Percentiles rank a stretch among this genome's conserved stretches.
phyloP scores from a whole-genome alignment of 2,797 vertebrate species.

The Cephalopachus bancanus region DNA sequence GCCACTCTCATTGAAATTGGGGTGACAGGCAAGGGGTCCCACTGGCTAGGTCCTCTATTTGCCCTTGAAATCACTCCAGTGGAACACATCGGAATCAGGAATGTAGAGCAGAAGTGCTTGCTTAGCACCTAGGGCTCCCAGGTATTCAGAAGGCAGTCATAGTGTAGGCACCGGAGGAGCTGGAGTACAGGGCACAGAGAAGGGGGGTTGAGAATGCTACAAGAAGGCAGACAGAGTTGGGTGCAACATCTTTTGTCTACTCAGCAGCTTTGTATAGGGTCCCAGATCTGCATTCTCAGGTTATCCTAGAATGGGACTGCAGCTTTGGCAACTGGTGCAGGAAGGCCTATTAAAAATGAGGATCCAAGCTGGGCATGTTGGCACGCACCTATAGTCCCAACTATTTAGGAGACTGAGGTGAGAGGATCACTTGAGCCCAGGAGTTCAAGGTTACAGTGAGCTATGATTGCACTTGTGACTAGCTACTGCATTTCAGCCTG shows the following conservation, averaged over 20 bases:
- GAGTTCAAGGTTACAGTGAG: not conserved
- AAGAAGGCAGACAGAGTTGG: conserved; percentile 25
- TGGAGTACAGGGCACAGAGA: not conserved
- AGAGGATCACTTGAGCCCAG: not conserved
- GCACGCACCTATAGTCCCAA: not conserved
- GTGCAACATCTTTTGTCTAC: not conserved
- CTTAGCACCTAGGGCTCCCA: not conserved
- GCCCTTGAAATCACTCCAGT: conserved; percentile 22
- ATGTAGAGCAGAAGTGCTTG: conserved; percentile 17
- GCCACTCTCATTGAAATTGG: conserved; percentile 16
- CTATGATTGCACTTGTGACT: not conserved
- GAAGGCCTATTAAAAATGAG: conserved; percentile 1
- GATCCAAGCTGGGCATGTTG: not conserved
- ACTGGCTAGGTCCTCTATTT: not conserved
- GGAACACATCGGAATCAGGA: not conserved
- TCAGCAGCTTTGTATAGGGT: not conserved
- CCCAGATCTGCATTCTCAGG: not conserved
- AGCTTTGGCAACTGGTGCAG: not conserved
- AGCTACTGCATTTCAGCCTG: not conserved
- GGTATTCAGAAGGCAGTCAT: not conserved
- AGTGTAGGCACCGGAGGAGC: not conserved
- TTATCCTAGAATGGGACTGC: conserved; percentile 37
- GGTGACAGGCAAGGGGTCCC: not conserved
- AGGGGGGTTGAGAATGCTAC: not conserved
- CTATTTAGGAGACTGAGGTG: not conserved